Evolutionary conservation across 2,113 vertebrate species (phyloP), one percentile per base, ranked within the genome.

Genomic region (Dasyprocta punctata): DNA sequence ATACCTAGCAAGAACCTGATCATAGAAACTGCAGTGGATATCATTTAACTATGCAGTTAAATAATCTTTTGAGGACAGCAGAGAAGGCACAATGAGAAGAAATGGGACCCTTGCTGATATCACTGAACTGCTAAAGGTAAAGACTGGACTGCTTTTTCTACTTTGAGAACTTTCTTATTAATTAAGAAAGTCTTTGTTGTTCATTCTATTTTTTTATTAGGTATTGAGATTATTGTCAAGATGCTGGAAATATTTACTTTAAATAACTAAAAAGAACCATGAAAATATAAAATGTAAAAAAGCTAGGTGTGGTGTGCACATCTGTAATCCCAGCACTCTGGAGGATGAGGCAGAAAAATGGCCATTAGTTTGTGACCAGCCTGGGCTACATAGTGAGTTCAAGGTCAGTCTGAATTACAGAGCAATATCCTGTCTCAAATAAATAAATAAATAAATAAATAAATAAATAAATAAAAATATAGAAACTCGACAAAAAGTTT

Each of bases 231-330:
- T 63, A 33, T 28, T 58, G 54, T 30, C 16, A 69, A 85, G 96
- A 49, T 85, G 49, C 22, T 82, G 26, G 1, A 19, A 75, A 71
- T 20, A 82, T 82, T 20, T 36, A 49, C 41, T 86, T 77, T 36
- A 90, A 92, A 86, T 44, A 63, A 77, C 2, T 61, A 69, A 75
- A 65, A 86, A 52, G 0, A 1, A 33, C 87, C 44, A 33, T 78
- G 85, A 89, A 65, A 89, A 60, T 54, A 63, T 41, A n/a, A 92
- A 89, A 63, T 44, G 19, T 86, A 63, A n/a, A 91, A 85, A 93
- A 67, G 33, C 63, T 28, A 36, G 4, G 63, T 65, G 5, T 65
- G 30, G 33, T 65, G 14, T 14, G 5, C 63, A 36, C 5, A 12
- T 28, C 30, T 65, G 4, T 71, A 71, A 71, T 71, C 6, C 7